Conservation (phyloP, 2,888 invertebrate genomes). For the Eristalis tenax region DNA sequence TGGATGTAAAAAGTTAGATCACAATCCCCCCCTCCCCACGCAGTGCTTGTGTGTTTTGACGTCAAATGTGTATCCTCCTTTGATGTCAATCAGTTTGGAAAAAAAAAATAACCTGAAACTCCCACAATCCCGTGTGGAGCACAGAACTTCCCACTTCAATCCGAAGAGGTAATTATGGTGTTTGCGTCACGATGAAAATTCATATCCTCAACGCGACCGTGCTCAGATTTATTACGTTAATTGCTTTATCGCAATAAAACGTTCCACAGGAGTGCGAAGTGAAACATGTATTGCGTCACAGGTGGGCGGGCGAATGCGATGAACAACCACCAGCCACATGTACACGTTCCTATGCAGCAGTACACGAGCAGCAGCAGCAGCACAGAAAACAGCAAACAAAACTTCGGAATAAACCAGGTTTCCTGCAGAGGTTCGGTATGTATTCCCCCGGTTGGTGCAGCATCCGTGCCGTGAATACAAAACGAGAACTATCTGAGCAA, state of each 20-base stretch:
- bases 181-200: neutral
- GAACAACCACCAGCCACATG: neutral
- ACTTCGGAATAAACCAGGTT: neutral
- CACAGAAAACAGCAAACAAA: neutral
- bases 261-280: neutral
- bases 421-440: neutral
- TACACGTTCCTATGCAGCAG: neutral
- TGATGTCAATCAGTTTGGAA: neutral
- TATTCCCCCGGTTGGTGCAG: neutral
- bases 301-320: neutral
- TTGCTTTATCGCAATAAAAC: neutral
- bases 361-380: neutral
- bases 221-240: slow-evolving; percentile 16
- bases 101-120: neutral
- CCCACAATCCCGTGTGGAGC: neutral
- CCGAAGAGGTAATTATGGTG: neutral
- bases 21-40: neutral
- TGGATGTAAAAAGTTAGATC: neutral
- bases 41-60: neutral
- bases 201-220: neutral
- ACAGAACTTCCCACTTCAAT: neutral
- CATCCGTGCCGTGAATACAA: slow-evolving; percentile 53
- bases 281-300: neutral
- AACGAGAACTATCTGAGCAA: slow-evolving; percentile 39
- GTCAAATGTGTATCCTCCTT: neutral